Evolutionary conservation across 2,888 invertebrate species (phyloP).

Genomic region (Clistopyga incitator): DNA sequence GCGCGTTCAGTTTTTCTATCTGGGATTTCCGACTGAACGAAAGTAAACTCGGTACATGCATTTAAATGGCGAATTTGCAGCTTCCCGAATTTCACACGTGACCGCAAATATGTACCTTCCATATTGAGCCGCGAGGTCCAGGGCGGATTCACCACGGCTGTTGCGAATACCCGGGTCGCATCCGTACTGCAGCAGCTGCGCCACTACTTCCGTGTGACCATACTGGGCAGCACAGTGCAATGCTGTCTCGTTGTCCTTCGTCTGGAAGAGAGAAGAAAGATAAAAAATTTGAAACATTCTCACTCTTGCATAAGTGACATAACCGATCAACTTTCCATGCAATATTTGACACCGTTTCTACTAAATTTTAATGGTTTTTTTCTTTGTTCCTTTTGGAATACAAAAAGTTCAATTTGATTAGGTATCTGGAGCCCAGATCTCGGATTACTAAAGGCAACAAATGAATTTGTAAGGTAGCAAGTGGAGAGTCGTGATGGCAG

Average conservation of each 20-base stretch:
- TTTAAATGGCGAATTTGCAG: slow-evolving; percentile 5
- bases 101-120: slow-evolving; percentile 87
- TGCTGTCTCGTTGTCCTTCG: slow-evolving; percentile 95
- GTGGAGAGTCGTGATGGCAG: too few relatives aligned
- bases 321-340: neutral
- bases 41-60: slow-evolving; percentile 1
- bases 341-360: neutral
- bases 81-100: slow-evolving; percentile 13
- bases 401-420: too few relatives aligned
- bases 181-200: slow-evolving; percentile 92
- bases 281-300: neutral
- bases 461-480: too few relatives aligned
- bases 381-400: too few relatives aligned
- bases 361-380: neutral
- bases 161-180: slow-evolving; percentile 96
- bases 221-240: slow-evolving; percentile 97
- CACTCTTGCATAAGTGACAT: neutral
- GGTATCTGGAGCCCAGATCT: too few relatives aligned
- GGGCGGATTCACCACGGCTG: slow-evolving; percentile 94
- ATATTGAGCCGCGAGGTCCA: slow-evolving; percentile 97
- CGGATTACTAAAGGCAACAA: too few relatives aligned
- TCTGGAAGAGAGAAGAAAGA: slow-evolving; percentile 85
- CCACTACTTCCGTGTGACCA: slow-evolving; percentile 94
- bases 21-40: neutral
- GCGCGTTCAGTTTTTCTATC: neutral